Base-by-base conservation (phyloP, 2,888 invertebrate species). In the Dasysyrphus albostriatus region DNA sequence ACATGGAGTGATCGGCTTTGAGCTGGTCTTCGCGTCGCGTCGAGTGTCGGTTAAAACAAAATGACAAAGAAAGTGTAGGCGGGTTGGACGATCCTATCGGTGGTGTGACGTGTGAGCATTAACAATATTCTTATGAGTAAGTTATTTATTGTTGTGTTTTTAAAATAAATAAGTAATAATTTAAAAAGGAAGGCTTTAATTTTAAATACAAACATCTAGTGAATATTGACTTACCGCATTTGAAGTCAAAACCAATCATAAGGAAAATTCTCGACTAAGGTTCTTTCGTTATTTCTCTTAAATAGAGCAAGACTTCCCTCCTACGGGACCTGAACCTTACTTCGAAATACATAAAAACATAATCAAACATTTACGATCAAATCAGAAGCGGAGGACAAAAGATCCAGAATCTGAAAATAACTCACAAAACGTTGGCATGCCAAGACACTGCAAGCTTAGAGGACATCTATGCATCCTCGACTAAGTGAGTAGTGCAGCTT, bases 61-160 rank as follows among this genome's bases (percentile, higher is more conserved):
- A 56, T 77, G 81, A 74, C 76, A 85, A 77, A 85, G 85, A 65
- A 58, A 44, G 74, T 42, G 78, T 70, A 70, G 85, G 85, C 82
- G 85, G 77, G 61, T 12, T 73, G 81, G 82, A 56, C 69, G 67
- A 73, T 63, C 77, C 73, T 69, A 47, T 69, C 61, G 74, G 76
- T 44, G 74, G 76, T 49, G 61, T 69, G 70, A 24, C 69, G 76
- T 49, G 61, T 69, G 70, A 24, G 59, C 10, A 73, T 67, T 73
- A 80, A 75, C 69, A 79, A 79, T 75, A 49, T 79, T 75, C 70
- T 51, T 72, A 72, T 70, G 51, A 75, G 75, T 70, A 24, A 44
- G 39, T 75, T 65, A 84, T 84, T 80, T 75, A 81, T 81, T 51
- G 72, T 54, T 81, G 65, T 73, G 59, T 47, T 19, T 67, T 69